Percentiles rank a stretch among this genome's conserved stretches.
phyloP scores from a whole-genome alignment of 2,888 invertebrate genomes.

The Aphrophora alni region DNA sequence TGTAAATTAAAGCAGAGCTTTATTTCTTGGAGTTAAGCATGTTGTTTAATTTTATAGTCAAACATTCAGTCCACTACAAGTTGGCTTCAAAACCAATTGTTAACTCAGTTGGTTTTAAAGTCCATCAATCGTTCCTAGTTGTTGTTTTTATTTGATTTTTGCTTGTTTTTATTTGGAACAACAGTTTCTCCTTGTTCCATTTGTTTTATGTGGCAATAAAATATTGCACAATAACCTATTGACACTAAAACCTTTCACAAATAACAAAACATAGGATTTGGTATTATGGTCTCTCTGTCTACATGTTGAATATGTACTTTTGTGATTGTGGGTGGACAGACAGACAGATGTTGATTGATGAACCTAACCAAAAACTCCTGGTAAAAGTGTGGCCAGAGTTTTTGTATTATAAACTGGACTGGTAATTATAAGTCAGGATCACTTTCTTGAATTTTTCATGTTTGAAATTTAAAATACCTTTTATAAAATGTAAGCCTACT shows the following conservation, averaged over 20 bases:
- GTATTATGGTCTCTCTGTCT: neutral
- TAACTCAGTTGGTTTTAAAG: neutral
- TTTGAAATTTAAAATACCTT: no score
- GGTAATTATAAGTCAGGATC: no score
- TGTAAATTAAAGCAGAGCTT: neutral
- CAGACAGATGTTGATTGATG: neutral
- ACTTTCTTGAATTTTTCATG: no score
- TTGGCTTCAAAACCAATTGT: neutral
- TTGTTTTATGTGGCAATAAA: neutral
- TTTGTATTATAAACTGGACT: no score
- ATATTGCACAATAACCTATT: neutral
- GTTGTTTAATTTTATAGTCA: neutral
- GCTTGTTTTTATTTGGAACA: constrained; percentile 19
- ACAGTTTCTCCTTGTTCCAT: neutral
- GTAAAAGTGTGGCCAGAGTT: neutral
- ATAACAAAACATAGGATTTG: constrained; percentile 4
- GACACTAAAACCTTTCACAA: neutral
- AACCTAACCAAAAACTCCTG: neutral
- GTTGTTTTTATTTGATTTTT: constrained; percentile 10
- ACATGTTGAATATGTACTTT: neutral
- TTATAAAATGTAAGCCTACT: no score
- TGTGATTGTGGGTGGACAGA: neutral
- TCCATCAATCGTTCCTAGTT: neutral
- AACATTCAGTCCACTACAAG: neutral
- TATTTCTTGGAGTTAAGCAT: neutral